phyloP scores from a whole-genome alignment of 2,797 vertebrate species.

The Austrolebias charrua region DNA sequence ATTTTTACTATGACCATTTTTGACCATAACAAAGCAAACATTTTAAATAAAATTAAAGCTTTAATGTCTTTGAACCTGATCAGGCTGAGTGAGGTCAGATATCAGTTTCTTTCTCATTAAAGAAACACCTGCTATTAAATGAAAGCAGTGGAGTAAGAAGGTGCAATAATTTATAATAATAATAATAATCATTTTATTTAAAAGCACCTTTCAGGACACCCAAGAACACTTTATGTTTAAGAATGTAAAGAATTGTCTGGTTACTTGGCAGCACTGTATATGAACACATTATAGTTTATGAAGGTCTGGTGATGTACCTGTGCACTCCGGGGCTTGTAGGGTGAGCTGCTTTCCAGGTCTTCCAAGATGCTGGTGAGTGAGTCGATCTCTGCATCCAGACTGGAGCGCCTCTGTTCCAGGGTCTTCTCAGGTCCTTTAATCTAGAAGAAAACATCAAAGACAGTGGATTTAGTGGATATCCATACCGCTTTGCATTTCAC shows the following conservation, averaged over 20 bases:
- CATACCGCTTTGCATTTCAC: background rate
- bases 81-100: no score
- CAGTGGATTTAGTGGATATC: background rate
- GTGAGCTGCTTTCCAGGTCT: slow-evolving; percentile 95
- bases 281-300: background rate
- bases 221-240: no score
- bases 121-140: background rate
- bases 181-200: no score
- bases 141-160: background rate
- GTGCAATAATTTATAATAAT: no score
- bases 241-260: no score
- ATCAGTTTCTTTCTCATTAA: no score
- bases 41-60: no score
- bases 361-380: slow-evolving; percentile 96
- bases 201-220: no score
- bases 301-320: slow-evolving; percentile 68
- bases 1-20: no score
- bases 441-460: slow-evolving; percentile 62
- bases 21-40: no score
- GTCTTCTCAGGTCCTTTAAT: slow-evolving; percentile 90
- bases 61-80: no score
- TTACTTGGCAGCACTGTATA: no score
- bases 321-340: slow-evolving; percentile 87
- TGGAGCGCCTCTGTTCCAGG: slow-evolving; percentile 91
- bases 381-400: slow-evolving; percentile 95